Evolutionary conservation across 1,140 invertebrate genomes (phyloP), one percentile per base, ranked within the genome.

Genomic region (Steinernema feltiae): DNA sequence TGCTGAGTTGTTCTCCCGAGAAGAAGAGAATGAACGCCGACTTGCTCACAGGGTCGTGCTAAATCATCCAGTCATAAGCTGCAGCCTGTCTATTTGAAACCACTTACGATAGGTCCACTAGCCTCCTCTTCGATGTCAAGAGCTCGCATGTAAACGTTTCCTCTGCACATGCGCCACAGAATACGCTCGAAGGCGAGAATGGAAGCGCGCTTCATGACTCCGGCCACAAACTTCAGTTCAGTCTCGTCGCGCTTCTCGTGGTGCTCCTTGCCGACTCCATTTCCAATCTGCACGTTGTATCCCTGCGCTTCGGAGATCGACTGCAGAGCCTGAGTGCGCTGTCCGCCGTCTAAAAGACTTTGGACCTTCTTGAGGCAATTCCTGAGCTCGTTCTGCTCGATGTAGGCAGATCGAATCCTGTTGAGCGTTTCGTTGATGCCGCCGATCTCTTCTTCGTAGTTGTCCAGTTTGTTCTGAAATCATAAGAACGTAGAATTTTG

Each of bases 1-100:
- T 76, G 76, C 88, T 87, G 17, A 89, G 82, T 81, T 89, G 88
- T 70, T 89, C 88, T 74, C 88, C 88, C 86, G 89, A 88, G 83
- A 89, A 89, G 80, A 89, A 89, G 35, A 89, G 84, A 35, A 89
- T 87, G 79, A 89, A 89, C 1, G 88, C 88, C 72, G 87, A 87
- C 78, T 88, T 89, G 81, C 83, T 82, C 32, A 86, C 87, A 72
- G 84, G 81, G 48, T 86, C 87, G 18, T 85, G 87, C 87, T 85
- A 80, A 71, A 79, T 81, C 63, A 72, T 48, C 75, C 73, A 71
- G 73, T 29, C 74, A 75, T 0, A 17, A 32, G n/a, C n/a, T n/a
- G n/a, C n/a, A 32, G 0, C 73, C 24, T 75, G 21, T 75, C 29
- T 72, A 7, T 69, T 15, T 30, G 29, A 7, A 76, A 29, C 21